Percentiles rank a stretch among this genome's conserved stretches.
Conservation (phyloP, 2,797 vertebrate species). For the Phylloscopus collybita region DNA sequence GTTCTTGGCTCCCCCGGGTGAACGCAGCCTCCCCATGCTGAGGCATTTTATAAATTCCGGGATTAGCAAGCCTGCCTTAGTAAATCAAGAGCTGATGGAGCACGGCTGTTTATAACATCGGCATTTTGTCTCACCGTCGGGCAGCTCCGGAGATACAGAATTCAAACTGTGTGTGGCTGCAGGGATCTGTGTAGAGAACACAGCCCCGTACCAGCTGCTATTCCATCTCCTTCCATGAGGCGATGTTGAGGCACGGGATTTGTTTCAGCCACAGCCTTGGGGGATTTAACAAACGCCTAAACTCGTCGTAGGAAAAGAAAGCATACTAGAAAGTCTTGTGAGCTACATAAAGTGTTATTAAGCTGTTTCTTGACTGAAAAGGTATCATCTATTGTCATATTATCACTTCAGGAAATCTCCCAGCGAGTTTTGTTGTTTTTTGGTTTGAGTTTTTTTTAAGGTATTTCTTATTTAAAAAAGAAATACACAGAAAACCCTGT, state of each 20-base stretch:
- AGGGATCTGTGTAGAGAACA: not conserved
- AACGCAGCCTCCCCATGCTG: fast-evolving
- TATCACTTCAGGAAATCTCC: not conserved
- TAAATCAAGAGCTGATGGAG: not conserved
- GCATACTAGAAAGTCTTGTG: not conserved
- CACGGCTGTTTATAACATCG: not conserved
- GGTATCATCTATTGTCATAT: fast-evolving
- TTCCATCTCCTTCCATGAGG: not conserved
- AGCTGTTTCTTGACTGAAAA: not conserved
- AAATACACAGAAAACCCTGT: not conserved
- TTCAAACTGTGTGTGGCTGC: not conserved
- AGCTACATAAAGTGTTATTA: not conserved
- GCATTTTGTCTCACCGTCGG: not conserved
- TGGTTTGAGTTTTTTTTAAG: not conserved
- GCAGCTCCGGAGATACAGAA: not conserved
- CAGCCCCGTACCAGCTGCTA: fast-evolving
- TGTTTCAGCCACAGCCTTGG: not conserved
- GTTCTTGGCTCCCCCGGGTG: not conserved
- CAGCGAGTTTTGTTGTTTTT: not conserved
- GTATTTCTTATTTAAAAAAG: not conserved
- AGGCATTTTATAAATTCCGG: not conserved
- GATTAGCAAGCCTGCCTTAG: not conserved
- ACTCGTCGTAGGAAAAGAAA: not conserved
- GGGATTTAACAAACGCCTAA: not conserved
- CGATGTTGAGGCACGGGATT: not conserved